Conservation (phyloP, 1,140 invertebrate species). For the Alviniconcha marisindica region DNA sequence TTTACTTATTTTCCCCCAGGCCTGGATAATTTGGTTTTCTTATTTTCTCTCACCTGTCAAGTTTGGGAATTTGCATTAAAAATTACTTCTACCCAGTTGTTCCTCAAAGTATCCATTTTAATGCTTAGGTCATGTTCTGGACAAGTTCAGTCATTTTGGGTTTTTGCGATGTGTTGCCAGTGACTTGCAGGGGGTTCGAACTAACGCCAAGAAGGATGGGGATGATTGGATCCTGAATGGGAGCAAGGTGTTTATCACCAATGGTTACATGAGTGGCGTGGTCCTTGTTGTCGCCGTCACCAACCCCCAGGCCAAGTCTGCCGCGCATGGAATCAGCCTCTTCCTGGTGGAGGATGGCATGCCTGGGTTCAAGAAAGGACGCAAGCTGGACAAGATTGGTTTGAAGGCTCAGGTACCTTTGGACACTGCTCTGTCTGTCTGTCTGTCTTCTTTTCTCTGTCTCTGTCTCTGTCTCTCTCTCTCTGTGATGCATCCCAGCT, state of each 20-base stretch:
- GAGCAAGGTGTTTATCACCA: constrained; percentile 78
- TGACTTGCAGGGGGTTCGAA: constrained; percentile 76
- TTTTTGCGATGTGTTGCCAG: constrained; percentile 52
- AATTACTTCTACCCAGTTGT: no score
- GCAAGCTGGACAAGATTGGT: constrained; percentile 77
- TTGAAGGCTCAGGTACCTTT: constrained; percentile 73
- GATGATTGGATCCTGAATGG: constrained; percentile 78
- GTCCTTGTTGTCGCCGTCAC: constrained; percentile 78
- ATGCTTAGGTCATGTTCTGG: no score
- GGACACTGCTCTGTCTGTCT: no score
- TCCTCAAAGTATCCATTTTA: no score
- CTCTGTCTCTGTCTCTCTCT: no score
- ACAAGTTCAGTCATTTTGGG: no score
- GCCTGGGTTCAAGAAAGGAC: constrained; percentile 77
- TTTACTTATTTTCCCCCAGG: no score
- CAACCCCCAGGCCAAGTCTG: constrained; percentile 74
- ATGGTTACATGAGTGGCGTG: constrained; percentile 76
- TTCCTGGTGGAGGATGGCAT: constrained; percentile 78
- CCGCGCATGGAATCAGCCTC: constrained; percentile 77
- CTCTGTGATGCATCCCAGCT: no score
- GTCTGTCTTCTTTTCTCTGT: no score
- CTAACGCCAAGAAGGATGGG: constrained; percentile 76
- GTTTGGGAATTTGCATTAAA: no score
- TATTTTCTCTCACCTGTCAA: no score
- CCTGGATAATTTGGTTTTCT: no score